A percentile compares a stretch with the other conserved stretches of the same genome.
These are phyloP conservation scores for Drosophila saltans DNA, from an alignment of 1,140 invertebrate genomes.

Conservation along the genomic window DNA sequence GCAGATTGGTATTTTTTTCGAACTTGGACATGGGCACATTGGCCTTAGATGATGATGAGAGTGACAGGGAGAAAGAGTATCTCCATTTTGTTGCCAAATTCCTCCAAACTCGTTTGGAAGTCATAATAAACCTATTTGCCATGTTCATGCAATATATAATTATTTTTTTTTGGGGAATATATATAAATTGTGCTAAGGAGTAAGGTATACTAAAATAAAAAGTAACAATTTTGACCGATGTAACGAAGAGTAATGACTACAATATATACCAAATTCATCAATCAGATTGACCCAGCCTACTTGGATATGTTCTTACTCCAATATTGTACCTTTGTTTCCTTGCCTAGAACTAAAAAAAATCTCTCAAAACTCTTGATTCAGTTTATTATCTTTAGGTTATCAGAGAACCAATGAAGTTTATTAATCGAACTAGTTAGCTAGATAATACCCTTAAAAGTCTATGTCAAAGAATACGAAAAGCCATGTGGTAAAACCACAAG, in stretches of 20 bases:
- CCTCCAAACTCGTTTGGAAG: neutral
- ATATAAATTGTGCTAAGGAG: neutral
- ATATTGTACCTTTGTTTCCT: no score
- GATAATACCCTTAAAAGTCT: neutral
- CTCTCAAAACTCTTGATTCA: neutral
- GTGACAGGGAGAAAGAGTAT: neutral
- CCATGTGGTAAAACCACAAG: neutral
- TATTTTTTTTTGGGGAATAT: no score
- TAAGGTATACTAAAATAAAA: neutral
- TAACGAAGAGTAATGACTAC: neutral
- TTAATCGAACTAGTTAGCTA: neutral
- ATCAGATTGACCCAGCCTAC: no score
- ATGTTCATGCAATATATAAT: neutral
- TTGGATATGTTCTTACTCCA: no score
- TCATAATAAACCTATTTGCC: neutral
- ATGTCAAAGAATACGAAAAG: neutral
- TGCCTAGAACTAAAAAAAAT: no score
- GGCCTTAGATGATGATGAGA: neutral
- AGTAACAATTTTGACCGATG: neutral
- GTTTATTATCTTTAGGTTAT: neutral
- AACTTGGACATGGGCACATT: conserved; percentile 96
- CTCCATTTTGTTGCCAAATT: conserved; percentile 1
- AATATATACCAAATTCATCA: no score
- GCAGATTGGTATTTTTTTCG: conserved; percentile 90
- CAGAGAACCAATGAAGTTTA: no score